Evolutionary conservation across 2,797 vertebrate species (phyloP).

Genomic region (Melanotaenia boesemani): DNA sequence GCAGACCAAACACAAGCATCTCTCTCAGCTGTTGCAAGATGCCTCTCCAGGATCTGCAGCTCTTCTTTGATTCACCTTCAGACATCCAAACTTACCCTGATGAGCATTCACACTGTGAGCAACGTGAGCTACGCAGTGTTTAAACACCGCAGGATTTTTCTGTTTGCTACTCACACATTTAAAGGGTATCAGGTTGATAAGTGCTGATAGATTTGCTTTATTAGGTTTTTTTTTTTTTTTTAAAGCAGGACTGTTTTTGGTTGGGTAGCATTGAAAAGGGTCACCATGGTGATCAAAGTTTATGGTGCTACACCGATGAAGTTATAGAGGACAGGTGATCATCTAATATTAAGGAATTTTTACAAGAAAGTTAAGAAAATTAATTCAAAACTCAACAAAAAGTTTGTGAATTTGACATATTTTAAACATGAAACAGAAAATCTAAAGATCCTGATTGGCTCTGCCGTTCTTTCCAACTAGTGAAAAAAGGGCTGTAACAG

Average conservation of each 20-base stretch:
- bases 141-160: accelerated
- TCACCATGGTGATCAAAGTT: too few relatives aligned
- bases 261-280: too few relatives aligned
- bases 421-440: not conserved
- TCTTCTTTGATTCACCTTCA: not conserved
- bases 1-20: too few relatives aligned
- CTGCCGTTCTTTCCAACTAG: not conserved
- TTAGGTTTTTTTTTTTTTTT: too few relatives aligned
- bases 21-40: too few relatives aligned
- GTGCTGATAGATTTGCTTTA: too few relatives aligned
- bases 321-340: too few relatives aligned
- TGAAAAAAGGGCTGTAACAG: not conserved
- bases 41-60: slow-evolving; percentile 34
- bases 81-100: not conserved
- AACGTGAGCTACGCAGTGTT: not conserved
- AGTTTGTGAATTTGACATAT: not conserved
- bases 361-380: too few relatives aligned
- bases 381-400: not conserved
- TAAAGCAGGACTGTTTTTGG: too few relatives aligned
- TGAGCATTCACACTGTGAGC: slow-evolving; percentile 3
- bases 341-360: too few relatives aligned
- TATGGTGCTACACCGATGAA: too few relatives aligned
- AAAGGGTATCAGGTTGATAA: too few relatives aligned
- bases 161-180: not conserved
- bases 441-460: not conserved